phyloP scores from a whole-genome alignment of 2,797 vertebrate species.

The Erethizon dorsatum region DNA sequence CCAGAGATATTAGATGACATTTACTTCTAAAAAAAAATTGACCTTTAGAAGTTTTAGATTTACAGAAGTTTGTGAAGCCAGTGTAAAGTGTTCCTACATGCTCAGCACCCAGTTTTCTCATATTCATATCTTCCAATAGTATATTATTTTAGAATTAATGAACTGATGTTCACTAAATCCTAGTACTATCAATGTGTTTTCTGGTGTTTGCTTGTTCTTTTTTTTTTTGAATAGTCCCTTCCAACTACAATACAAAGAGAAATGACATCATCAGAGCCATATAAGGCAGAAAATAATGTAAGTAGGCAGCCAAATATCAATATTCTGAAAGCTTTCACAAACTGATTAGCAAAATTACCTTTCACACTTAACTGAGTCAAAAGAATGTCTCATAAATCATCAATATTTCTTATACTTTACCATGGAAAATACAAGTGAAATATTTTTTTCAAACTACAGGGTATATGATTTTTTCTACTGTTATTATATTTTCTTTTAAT shows the following conservation, averaged over 20 bases:
- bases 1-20: neutral
- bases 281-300: neutral
- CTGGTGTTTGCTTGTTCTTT: too few species aligned
- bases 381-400: constrained; percentile 48
- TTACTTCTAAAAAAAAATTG: neutral
- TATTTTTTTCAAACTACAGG: constrained; percentile 59
- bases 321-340: neutral
- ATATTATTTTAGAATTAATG: neutral
- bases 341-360: neutral
- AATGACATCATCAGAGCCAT: neutral
- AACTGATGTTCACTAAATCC: neutral
- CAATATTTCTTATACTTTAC: constrained; percentile 48
- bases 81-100: neutral
- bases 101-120: neutral
- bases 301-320: neutral
- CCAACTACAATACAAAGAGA: neutral
- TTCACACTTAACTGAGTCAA: neutral
- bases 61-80: neutral
- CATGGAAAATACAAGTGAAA: constrained; percentile 61
- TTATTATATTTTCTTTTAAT: neutral
- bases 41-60: neutral
- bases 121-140: neutral
- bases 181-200: neutral
- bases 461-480: neutral
- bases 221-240: neutral